These are phyloP conservation scores for Anas bahamensis DNA, from an alignment of 2,797 vertebrate genomes.

Conservation along the genomic window DNA sequence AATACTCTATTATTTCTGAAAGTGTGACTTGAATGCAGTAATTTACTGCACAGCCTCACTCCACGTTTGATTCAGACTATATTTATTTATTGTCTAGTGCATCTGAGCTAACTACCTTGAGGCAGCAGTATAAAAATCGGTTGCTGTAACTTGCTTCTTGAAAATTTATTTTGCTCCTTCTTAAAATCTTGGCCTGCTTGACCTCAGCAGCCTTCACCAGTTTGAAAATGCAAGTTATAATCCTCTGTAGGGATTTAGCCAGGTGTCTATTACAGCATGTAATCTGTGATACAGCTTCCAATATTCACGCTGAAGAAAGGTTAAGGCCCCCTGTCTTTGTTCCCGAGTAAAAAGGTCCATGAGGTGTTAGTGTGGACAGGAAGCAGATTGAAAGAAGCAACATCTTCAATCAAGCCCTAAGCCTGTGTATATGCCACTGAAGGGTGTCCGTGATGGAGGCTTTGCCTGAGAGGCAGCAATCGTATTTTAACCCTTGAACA, in stretches of 20 bases:
- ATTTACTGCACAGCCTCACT: conserved; percentile 43
- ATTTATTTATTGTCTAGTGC: conserved; percentile 63
- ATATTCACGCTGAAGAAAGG: conserved; percentile 78
- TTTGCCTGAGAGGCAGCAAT: conserved; percentile 74
- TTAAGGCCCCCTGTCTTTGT: conserved; percentile 81
- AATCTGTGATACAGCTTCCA: conserved; percentile 82
- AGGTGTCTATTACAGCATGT: conserved; percentile 82
- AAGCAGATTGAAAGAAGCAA: conserved; percentile 76
- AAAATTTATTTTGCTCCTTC: conserved; percentile 53
- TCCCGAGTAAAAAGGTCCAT: conserved; percentile 56
- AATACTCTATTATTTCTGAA: background rate
- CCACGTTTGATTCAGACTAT: conserved; percentile 34
- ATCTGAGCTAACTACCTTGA: conserved; percentile 13
- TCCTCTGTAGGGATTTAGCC: conserved; percentile 81
- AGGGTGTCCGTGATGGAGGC: conserved; percentile 72
- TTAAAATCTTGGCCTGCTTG: conserved; percentile 60
- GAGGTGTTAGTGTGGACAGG: conserved; percentile 71
- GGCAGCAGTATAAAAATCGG: background rate
- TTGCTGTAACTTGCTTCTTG: conserved; percentile 6
- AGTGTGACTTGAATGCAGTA: background rate
- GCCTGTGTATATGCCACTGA: conserved; percentile 47
- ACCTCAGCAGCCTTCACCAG: conserved; percentile 78
- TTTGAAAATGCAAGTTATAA: conserved; percentile 82
- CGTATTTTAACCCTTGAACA: conserved; percentile 29
- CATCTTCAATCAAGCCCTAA: conserved; percentile 79